Conservation (phyloP, 2,888 invertebrate species). For the Lordiphosa andalusiaca region DNA sequence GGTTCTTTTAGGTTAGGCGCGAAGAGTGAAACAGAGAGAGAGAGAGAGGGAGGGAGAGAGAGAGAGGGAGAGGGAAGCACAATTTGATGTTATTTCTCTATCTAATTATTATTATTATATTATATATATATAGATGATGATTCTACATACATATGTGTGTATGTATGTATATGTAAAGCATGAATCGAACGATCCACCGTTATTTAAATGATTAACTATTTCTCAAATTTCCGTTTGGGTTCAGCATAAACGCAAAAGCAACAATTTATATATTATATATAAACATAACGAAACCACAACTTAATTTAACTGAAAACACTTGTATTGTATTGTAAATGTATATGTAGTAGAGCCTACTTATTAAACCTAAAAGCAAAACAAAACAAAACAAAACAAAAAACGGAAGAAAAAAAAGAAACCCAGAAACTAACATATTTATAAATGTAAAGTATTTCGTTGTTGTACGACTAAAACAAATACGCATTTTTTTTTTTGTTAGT, state of each 20-base stretch:
- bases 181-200: constrained; percentile 78
- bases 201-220: constrained; percentile 69
- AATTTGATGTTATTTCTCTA: background rate
- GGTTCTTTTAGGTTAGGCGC: background rate
- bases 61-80: background rate
- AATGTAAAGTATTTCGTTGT: constrained; percentile 71
- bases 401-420: constrained; percentile 32
- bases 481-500: constrained; percentile 69
- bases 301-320: background rate
- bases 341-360: constrained; percentile 15
- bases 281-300: constrained; percentile 13
- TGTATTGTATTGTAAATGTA: constrained; percentile 39
- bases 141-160: constrained; percentile 18
- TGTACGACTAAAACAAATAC: constrained; percentile 68
- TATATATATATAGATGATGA: background rate
- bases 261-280: constrained; percentile 33
- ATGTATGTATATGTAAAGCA: constrained; percentile 31
- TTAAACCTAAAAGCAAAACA: constrained; percentile 11
- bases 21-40: background rate
- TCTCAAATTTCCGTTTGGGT: constrained; percentile 43
- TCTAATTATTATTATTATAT: background rate
- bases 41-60: too few species aligned
- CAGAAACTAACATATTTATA: constrained; percentile 50
- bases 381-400: constrained; percentile 23
- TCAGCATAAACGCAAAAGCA: constrained; percentile 24